Evolutionary conservation across 2,888 invertebrate genomes (phyloP).

Genomic region (Pristionchus fissidentatus): DNA sequence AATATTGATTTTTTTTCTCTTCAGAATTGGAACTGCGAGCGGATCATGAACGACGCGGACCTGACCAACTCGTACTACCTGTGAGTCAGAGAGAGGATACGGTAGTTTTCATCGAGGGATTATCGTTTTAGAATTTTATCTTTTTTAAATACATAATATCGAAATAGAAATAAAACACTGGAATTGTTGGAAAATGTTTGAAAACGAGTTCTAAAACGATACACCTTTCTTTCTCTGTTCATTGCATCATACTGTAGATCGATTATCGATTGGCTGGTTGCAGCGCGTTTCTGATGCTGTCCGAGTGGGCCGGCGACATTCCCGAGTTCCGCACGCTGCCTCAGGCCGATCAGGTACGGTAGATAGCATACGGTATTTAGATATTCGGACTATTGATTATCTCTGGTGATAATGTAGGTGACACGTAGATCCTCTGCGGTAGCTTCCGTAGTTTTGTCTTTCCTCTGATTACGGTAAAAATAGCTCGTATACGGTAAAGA

Average conservation of each 20-base stretch:
- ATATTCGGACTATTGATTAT: background rate
- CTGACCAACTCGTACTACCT: constrained; percentile 62
- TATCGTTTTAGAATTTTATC: background rate
- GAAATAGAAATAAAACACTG: background rate
- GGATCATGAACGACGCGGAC: constrained; percentile 64
- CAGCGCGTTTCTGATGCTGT: constrained; percentile 65
- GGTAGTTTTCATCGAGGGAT: background rate
- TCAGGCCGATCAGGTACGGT: constrained; percentile 60
- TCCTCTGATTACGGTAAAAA: no score
- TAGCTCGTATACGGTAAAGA: no score
- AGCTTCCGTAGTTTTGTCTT: no score
- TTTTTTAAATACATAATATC: background rate
- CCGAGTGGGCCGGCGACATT: constrained; percentile 69
- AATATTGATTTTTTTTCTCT: background rate
- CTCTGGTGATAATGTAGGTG: no score
- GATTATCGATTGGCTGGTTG: background rate
- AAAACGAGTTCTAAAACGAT: background rate
- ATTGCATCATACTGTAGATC: no score
- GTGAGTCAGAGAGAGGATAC: background rate
- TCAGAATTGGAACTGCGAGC: constrained; percentile 62
- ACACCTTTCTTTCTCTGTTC: background rate
- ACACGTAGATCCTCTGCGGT: no score
- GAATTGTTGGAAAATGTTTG: background rate
- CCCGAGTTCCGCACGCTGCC: constrained; percentile 63
- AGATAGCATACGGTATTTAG: background rate